A percentile compares a stretch with the other conserved stretches of the same genome.
These are phyloP conservation scores for Apodemia duryi DNA, from an alignment of 2,888 invertebrate species.

Conservation along the genomic window DNA sequence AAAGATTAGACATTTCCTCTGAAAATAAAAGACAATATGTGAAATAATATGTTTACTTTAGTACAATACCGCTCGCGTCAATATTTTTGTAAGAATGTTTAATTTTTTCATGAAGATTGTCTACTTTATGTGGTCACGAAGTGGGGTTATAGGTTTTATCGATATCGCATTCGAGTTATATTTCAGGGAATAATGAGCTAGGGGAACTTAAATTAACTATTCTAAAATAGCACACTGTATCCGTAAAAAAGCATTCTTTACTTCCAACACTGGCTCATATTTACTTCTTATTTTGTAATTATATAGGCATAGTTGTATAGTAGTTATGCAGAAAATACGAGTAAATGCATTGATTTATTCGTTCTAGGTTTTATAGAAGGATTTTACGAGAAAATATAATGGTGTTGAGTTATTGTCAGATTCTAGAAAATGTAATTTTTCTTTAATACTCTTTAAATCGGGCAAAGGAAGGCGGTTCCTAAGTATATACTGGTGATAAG, in stretches of 20 bases:
- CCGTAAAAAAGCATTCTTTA: not conserved
- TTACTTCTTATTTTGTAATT: too few species aligned
- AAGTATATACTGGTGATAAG: too few species aligned
- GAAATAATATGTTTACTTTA: constrained; percentile 18
- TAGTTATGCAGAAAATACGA: too few species aligned
- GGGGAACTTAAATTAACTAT: not conserved
- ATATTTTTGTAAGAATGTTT: constrained; percentile 55
- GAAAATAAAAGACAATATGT: constrained; percentile 40
- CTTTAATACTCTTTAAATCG: too few species aligned
- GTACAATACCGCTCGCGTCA: constrained; percentile 25
- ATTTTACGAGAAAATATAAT: too few species aligned
- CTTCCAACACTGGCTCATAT: too few species aligned
- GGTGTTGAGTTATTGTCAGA: too few species aligned
- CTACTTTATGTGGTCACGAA: constrained; percentile 52
- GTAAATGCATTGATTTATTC: too few species aligned
- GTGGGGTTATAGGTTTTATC: constrained; percentile 67
- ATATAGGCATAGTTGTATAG: too few species aligned
- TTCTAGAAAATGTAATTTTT: too few species aligned
- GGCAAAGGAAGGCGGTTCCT: too few species aligned
- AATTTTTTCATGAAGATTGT: constrained; percentile 41
- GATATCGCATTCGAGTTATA: constrained; percentile 49
- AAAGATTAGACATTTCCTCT: constrained; percentile 91
- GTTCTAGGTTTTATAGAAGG: too few species aligned
- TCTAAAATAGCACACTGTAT: not conserved
- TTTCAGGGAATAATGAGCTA: not conserved